Conservation (phyloP, 2,888 invertebrate genomes). For the Azorinus chamasolen region DNA sequence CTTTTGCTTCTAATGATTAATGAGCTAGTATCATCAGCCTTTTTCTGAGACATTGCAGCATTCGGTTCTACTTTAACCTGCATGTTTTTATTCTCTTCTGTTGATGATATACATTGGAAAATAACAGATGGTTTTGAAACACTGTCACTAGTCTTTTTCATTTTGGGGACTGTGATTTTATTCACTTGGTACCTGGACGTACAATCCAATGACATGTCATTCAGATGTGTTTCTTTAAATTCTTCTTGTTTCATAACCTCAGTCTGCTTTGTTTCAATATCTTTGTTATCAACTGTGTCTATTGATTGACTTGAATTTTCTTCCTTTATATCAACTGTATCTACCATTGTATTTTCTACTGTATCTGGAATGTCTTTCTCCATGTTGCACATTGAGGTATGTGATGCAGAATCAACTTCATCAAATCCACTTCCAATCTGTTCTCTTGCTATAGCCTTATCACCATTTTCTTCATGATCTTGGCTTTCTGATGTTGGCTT, state of each 20-base stretch:
- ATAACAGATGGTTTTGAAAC: constrained; percentile 6
- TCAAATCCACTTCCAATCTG: not conserved
- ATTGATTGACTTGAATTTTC: too few species aligned
- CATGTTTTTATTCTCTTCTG: not conserved
- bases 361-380: too few species aligned
- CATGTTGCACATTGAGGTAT: not conserved
- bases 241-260: not conserved
- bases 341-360: too few species aligned
- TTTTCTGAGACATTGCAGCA: not conserved
- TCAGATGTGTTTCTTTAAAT: not conserved
- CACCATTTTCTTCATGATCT: not conserved
- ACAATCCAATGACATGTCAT: constrained; percentile 49
- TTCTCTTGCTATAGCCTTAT: constrained; percentile 1
- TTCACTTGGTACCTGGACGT: constrained; percentile 48
- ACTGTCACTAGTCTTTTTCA: not conserved
- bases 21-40: not conserved
- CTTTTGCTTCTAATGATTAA: constrained; percentile 38
- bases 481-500: not conserved
- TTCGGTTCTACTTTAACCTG: not conserved
- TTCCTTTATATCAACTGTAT: too few species aligned
- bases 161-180: constrained; percentile 17
- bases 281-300: too few species aligned
- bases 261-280: not conserved
- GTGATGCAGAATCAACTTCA: constrained; percentile 29
- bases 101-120: constrained; percentile 25